Evolutionary conservation across 2,113 vertebrate species (phyloP), one percentile per base, ranked within the genome.

Genomic region (Colaptes auratus): DNA sequence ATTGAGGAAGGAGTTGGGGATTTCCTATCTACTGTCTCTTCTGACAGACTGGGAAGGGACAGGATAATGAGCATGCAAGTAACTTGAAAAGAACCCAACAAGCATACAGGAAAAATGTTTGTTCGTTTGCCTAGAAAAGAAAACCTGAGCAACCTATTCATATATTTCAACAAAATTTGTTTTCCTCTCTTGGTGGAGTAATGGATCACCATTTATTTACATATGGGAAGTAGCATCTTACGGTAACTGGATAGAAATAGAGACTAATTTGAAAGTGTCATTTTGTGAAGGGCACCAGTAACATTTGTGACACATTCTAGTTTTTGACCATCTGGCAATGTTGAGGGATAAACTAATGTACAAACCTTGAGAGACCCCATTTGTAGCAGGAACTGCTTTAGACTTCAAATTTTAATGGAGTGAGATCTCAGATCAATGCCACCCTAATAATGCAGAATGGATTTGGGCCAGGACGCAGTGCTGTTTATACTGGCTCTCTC

Each of bases 271-370:
- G 79, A 80, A 94, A 93, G 79, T 72, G 66, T 89, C 86, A 72
- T 91, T 95, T 96, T 78, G 88, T 82, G 86, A 94, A 96, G 84
- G 90, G 90, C 67, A 86, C 56, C 1, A 35, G 78, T 74, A 91
- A 60, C 80, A 64, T 84, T 92, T 78, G 83, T 88, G 91, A 95
- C 72, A 94, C 55, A 23, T 93, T 96, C 78, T 70, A 52, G 86
- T 72, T 92, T 95, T 93, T 94, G 93, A 95, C 94, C 96, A 97
- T 96, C 95, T 96, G 96, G 96, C 96, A 95, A 55, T 1, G 4
- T 46, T 86, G 82, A 95, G 78, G 86, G 81, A 73, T 89, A 95
- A 96, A 95, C 65, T 89, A 93, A 96, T 89, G 86, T 20, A 86
- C 80, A 91, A 95, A 91, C 79, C 91, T 94, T 83, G 50, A 88